Conservation (phyloP, 2,888 invertebrate species). For the Epiblema foenella region DNA sequence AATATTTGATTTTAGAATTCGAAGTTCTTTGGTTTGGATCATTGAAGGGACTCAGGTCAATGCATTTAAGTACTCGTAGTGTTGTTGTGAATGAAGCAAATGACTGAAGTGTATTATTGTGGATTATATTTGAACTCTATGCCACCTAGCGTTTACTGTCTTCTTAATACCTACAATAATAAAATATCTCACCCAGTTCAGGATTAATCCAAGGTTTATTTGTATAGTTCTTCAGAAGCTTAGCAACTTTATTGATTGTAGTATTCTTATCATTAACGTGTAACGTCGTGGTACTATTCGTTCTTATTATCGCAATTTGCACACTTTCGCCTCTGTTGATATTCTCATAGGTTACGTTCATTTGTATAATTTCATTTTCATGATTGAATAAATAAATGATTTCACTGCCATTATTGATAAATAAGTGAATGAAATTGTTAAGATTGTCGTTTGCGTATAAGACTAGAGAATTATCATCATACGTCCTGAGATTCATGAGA, state of each 20-base stretch:
- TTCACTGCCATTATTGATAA: slow-evolving; percentile 91
- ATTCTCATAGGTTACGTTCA: slow-evolving; percentile 90
- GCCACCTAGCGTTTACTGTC: too few species aligned
- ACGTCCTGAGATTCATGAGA: slow-evolving; percentile 95
- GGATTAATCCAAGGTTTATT: slow-evolving; percentile 95
- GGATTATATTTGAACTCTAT: too few species aligned
- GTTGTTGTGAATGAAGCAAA: too few species aligned
- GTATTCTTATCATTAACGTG: slow-evolving; percentile 92
- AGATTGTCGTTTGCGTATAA: slow-evolving; percentile 96
- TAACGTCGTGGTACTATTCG: slow-evolving; percentile 89
- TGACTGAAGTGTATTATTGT: too few species aligned
- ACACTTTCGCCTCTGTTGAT: slow-evolving; percentile 93
- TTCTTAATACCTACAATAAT: too few species aligned
- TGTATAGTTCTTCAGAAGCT: slow-evolving; percentile 90
- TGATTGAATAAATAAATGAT: slow-evolving; percentile 94
- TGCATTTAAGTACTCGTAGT: background rate
- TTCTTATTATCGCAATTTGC: slow-evolving; percentile 93
- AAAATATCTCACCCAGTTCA: slow-evolving; percentile 86
- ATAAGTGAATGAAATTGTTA: slow-evolving; percentile 96
- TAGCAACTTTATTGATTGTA: slow-evolving; percentile 88
- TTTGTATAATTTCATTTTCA: slow-evolving; percentile 91
- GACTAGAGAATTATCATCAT: slow-evolving; percentile 91
- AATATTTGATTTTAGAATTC: too few species aligned
- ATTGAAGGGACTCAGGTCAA: background rate
- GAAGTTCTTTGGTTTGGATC: background rate